Base-by-base conservation (phyloP, 1,140 invertebrate species). In the Zaprionus gabonicus region DNA sequence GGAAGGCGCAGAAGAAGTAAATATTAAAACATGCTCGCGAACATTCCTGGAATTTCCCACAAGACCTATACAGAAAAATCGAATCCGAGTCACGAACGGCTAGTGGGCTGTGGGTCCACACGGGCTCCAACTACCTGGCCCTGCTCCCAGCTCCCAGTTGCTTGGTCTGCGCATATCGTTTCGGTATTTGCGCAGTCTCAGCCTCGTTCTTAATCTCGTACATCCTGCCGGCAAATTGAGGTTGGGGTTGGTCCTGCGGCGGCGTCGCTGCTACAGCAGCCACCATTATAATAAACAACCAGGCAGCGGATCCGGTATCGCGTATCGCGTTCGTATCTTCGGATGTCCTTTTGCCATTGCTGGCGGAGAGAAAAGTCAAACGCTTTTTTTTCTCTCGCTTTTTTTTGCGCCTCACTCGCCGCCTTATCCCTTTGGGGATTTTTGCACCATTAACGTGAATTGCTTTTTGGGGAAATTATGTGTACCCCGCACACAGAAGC, bases 381-480 rank as follows among this genome's bases (percentile, higher is more conserved):
- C 70, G 58, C 23, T 63, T 77, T 77, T 34, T 38, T 65, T 44
- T 59, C n/a, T 38, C 65, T 78, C 78, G 71, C 76, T 5, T 23
- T 63, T 71, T 82, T 80, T 86, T 38, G 23, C 59, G 69, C 49
- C 69, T 66, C 17, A 46, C 7, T 82, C 62, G 84, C 85, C 70
- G 81, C 75, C 84, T 84, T 91, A 91, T 91, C 86, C 91, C 80
- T 76, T 85, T 85, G 91, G 91, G 83, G 83, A 92, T 88, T 92
- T 78, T 84, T 81, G 80, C 71, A 71, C 78, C 91, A 91, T 91
- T 91, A 87, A 91, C 76, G 86, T 87, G 81, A 92, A 92, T 92
- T 91, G 91, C 91, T 91, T 91, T 92, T 92, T 87, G 66, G 83
- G 76, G 75, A 92, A 92, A 92, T 92, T 92, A 91, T 92, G 76